Conservation (phyloP, 2,888 invertebrate genomes). For the Cephus nigrinus region DNA sequence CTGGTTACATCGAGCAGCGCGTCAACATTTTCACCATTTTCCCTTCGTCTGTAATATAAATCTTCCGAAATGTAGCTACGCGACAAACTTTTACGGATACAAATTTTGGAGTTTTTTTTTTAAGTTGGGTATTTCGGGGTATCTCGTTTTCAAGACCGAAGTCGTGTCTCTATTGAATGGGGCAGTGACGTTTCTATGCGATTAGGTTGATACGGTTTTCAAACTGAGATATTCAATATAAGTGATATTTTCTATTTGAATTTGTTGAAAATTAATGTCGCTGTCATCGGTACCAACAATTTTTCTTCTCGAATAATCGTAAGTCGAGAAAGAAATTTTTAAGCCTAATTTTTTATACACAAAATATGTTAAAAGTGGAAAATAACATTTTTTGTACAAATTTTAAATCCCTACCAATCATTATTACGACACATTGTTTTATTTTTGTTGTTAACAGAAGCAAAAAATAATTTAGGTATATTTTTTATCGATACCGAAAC, state of each 20-base stretch:
- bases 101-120: not conserved
- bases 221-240: not conserved
- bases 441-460: not conserved
- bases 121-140: not conserved
- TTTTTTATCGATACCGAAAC: not conserved
- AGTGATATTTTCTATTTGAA: not conserved
- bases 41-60: not conserved
- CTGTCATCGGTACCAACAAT: not conserved
- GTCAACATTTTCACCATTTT: constrained; percentile 15
- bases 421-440: not conserved
- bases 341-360: not conserved
- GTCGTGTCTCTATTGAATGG: not conserved
- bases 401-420: not conserved
- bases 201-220: not conserved
- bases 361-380: not conserved
- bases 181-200: not conserved
- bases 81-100: not conserved
- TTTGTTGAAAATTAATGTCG: not conserved
- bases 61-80: not conserved
- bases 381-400: not conserved
- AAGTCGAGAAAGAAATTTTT: not conserved
- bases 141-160: not conserved
- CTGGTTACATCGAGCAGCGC: constrained; percentile 45
- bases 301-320: not conserved
- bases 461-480: not conserved